These are phyloP conservation scores for Tridacna crocea DNA, from an alignment of 2,888 invertebrate genomes.

Conservation along the genomic window DNA sequence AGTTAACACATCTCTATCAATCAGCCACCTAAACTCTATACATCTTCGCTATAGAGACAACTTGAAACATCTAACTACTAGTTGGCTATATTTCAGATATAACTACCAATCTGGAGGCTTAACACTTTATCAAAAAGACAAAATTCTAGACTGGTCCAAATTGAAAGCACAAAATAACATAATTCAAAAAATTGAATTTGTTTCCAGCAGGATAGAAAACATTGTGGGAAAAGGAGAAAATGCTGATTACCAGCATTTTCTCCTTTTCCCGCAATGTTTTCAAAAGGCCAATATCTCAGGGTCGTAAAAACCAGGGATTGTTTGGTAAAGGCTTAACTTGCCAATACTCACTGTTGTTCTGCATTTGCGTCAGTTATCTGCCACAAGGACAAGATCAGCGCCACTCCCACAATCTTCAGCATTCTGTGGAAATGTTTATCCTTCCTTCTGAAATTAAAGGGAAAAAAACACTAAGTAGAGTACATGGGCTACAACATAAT, in stretches of 20 bases:
- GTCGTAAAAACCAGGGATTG: neutral
- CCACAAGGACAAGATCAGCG: neutral
- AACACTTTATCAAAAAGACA: neutral
- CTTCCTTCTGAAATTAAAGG: neutral
- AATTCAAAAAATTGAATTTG: neutral
- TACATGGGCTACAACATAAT: too few species aligned
- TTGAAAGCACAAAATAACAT: neutral
- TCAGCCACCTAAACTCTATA: too few species aligned
- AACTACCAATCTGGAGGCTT: too few species aligned
- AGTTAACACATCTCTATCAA: too few species aligned
- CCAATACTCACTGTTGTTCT: too few species aligned
- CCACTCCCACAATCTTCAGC: neutral
- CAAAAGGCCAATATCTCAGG: neutral
- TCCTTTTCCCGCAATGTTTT: neutral
- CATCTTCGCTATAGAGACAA: too few species aligned
- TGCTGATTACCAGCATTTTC: conserved; percentile 3
- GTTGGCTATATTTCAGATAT: too few species aligned
- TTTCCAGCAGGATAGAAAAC: neutral
- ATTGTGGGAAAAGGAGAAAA: conserved; percentile 11
- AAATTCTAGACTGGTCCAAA: neutral
- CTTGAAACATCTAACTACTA: too few species aligned
- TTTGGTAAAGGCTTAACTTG: neutral
- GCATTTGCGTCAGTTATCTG: neutral
- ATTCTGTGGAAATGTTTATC: neutral
- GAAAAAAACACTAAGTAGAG: neutral